phyloP scores from a whole-genome alignment of 2,113 vertebrate species.

The Cardinalis cardinalis region DNA sequence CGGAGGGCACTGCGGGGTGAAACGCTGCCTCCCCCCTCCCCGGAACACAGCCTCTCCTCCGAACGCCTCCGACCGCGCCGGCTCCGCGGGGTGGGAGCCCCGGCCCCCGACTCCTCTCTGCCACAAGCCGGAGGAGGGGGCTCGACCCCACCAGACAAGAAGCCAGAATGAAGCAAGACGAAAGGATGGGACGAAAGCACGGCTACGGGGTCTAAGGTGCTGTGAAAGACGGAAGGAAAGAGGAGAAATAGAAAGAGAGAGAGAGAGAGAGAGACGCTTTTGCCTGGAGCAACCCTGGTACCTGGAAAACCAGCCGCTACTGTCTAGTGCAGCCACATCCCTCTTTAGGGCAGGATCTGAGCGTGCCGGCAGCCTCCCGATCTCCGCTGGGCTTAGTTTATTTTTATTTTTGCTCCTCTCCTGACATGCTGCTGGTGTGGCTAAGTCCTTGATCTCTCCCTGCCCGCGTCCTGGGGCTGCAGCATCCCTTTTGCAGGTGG shows the following conservation, averaged over 20 bases:
- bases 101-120: not conserved
- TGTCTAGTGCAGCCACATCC: slow-evolving; percentile 65
- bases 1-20: slow-evolving; percentile 40
- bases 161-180: slow-evolving; percentile 67
- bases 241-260: not conserved
- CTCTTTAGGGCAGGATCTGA: slow-evolving; percentile 66
- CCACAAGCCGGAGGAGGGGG: not conserved
- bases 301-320: slow-evolving; percentile 78
- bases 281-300: slow-evolving; percentile 75
- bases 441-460: slow-evolving; percentile 63
- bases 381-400: slow-evolving; percentile 64
- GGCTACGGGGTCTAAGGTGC: slow-evolving; percentile 53
- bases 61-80: not conserved
- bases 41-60: slow-evolving; percentile 9
- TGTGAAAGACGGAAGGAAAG: slow-evolving; percentile 21
- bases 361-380: slow-evolving; percentile 71
- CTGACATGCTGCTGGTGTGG: slow-evolving; percentile 63
- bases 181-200: slow-evolving; percentile 66
- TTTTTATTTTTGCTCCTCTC: slow-evolving; percentile 57
- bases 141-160: slow-evolving; percentile 11
- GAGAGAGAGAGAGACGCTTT: slow-evolving; percentile 50
- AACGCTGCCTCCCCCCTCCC: slow-evolving; percentile 53
- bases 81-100: not conserved
- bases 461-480: slow-evolving; percentile 66
- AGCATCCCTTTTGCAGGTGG: slow-evolving; percentile 58